Percentiles rank a stretch among this genome's conserved stretches.
Evolutionary conservation across 2,888 invertebrate species (phyloP).

Genomic region (Habroteleia sp.): DNA sequence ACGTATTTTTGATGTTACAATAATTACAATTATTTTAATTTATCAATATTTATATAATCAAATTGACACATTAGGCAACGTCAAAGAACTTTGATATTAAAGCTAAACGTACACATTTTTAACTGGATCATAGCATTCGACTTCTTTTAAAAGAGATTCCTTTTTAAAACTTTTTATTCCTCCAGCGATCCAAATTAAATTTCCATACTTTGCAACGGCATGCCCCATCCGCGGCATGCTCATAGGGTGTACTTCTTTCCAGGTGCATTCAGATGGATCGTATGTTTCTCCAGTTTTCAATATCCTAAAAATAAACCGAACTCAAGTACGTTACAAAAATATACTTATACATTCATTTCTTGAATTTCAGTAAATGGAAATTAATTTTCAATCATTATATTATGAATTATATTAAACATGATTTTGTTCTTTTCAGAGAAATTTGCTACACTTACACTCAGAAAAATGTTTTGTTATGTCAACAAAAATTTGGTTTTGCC

Average conservation of each 20-base stretch:
- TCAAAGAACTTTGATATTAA: constrained; percentile 11
- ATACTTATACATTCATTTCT: too few relatives aligned
- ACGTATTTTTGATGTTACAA: too few relatives aligned
- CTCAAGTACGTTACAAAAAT: constrained; percentile 1
- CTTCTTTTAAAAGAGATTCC: constrained; percentile 83
- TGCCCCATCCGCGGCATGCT: constrained; percentile 84
- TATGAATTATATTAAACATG: too few relatives aligned
- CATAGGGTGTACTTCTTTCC: constrained; percentile 85
- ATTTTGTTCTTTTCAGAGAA: too few relatives aligned
- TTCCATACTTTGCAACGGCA: constrained; percentile 84
- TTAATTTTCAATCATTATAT: too few relatives aligned
- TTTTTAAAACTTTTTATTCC: constrained; percentile 85
- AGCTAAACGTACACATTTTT: constrained; percentile 82
- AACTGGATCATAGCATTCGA: constrained; percentile 85
- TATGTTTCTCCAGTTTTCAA: constrained; percentile 85
- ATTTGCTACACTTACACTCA: too few relatives aligned
- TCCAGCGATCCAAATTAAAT: constrained; percentile 88
- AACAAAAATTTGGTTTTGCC: too few relatives aligned
- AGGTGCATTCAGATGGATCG: constrained; percentile 83
- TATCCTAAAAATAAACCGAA: constrained; percentile 81
- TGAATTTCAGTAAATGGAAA: too few relatives aligned
- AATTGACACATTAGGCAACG: too few relatives aligned
- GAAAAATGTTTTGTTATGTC: too few relatives aligned
- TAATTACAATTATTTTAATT: too few relatives aligned
- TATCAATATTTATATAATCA: too few relatives aligned